Evolutionary conservation across 2,888 invertebrate species (phyloP).

Genomic region (Meiosimyza platycephala): DNA sequence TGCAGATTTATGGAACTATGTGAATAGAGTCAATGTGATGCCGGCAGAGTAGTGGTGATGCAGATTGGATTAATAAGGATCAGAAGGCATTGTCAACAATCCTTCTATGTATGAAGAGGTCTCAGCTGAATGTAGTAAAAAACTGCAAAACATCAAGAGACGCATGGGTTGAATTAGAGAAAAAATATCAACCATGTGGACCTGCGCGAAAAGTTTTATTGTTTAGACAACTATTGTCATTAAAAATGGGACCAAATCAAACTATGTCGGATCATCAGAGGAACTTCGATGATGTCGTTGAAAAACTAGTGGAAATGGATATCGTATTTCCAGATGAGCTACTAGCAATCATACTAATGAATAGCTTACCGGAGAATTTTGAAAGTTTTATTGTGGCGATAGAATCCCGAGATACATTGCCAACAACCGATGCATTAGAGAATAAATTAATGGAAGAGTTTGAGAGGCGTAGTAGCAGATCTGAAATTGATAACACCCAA

Average conservation of each 20-base stretch:
- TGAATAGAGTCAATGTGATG: not conserved
- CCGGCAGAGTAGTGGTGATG: conserved; percentile 7
- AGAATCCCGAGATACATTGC: conserved; percentile 39
- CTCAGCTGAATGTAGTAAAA: conserved; percentile 38
- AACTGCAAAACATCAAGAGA: conserved; percentile 32
- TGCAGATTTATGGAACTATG: conserved; percentile 6
- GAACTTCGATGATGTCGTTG: conserved; percentile 36
- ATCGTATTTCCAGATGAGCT: not conserved
- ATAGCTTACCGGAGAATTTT: not conserved
- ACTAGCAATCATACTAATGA: conserved; percentile 14
- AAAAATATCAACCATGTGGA: conserved; percentile 36
- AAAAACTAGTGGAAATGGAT: conserved; percentile 28
- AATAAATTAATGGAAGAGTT: not conserved
- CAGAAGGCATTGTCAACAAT: conserved; percentile 40
- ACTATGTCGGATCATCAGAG: conserved; percentile 36
- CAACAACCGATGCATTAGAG: not conserved
- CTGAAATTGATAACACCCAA: no score
- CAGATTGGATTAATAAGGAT: conserved; percentile 31
- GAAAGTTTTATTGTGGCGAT: conserved; percentile 40
- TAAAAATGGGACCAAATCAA: conserved; percentile 31
- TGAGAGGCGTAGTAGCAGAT: no score
- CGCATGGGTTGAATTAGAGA: conserved; percentile 38
- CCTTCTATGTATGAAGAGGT: conserved; percentile 37
- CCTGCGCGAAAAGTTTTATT: conserved; percentile 39
- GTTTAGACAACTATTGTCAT: conserved; percentile 31